Evolutionary conservation across 2,888 invertebrate species (phyloP), one percentile per base, ranked within the genome.

Genomic region (Bellardia bayeri): DNA sequence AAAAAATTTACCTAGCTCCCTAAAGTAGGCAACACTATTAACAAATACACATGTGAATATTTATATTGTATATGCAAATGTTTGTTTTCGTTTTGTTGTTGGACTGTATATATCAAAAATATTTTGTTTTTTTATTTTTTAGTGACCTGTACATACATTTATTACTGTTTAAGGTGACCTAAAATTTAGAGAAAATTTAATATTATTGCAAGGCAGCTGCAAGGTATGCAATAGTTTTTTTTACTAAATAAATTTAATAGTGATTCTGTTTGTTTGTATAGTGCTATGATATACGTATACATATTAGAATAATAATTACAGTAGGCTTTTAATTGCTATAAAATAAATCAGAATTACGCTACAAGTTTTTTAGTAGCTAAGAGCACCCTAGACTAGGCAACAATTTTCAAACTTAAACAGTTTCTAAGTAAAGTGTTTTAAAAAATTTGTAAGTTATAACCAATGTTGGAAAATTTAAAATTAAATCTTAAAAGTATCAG

Each of bases 21-120:
- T 7, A 63, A 71, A 49, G 61, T 51, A 71, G 80, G 69, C 80
- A 80, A 63, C 23, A 63, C 6, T 40, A 30, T 23, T 4, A 58
- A 58, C 4, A 51, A 13, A n/a, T 16, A 23, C 7, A 56, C 3
- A 8, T 56, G 23, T 16, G 30, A n/a, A 51, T 0, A 56, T 56
- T 6, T 23, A 16, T 16, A 6, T 56, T 58, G 30, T 58, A 13
- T 58, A 58, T 58, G 58, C 9, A 30, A 11, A 30, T 58, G 58
- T 49, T 45, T 30, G 7, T 45, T 69, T 8, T 7, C 0, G 61
- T 40, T 61, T 56, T 80, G 3, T 74, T 49, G 9, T 30, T 54
- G 3, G 11, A n/a, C 3, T 9, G 14, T 14, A 61, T 45, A 69
- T 68, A 79, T 49, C 51, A 61, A 58, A 37, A 51, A 30, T 58